Evolutionary conservation across 2,113 vertebrate species (phyloP), one percentile per base, ranked within the genome.

Genomic region (Ctenomys sociabilis): DNA sequence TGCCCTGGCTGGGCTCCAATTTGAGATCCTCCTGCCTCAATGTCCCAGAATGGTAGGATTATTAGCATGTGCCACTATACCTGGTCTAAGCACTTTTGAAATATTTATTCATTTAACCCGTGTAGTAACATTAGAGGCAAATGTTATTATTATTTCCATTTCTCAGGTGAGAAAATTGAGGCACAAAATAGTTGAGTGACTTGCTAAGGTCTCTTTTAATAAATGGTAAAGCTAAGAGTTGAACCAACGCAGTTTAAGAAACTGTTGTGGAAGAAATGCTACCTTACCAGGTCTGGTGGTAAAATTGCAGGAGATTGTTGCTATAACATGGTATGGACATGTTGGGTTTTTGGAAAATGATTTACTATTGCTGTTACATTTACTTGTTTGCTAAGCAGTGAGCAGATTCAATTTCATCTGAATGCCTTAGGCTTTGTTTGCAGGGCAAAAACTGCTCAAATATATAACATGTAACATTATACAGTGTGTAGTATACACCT

Each of bases 1-100:
- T 73, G 70, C 72, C 72, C 72, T 40, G 22, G 37, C 1, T 45
- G 43, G 43, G 40, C 43, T 77, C 24, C 1, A 30, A 45, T 7
- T 77, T 30, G 73, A 30, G 43, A 30, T 77, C 11, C 2, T 77
- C 43, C 26, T 77, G 73, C 43, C 26, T 30, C 73, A 30, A 3
- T 40, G 21, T 40, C 70, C 21, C 70, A 72, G 73, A 43, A 77
- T 77, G 40, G 26, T 45, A 43, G 12, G 73, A 45, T 40, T 77
- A 77, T 17, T 43, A 32, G n/a, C 3, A 6, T 82, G 22, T 21
- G n/a, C 2, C 22, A 40, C 1, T 7, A 28, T 26, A 37, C n/a
- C 66, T 85, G 70, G 72, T 75, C 52, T 86, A 75, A 94, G 70
- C 35, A 96, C 61, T 86, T 90, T 22, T 66, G 43, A 90, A 70